Percentiles rank a stretch among this genome's conserved stretches.
Evolutionary conservation across 2,113 vertebrate species (phyloP).

Genomic region (Actenoides lindsayi): DNA sequence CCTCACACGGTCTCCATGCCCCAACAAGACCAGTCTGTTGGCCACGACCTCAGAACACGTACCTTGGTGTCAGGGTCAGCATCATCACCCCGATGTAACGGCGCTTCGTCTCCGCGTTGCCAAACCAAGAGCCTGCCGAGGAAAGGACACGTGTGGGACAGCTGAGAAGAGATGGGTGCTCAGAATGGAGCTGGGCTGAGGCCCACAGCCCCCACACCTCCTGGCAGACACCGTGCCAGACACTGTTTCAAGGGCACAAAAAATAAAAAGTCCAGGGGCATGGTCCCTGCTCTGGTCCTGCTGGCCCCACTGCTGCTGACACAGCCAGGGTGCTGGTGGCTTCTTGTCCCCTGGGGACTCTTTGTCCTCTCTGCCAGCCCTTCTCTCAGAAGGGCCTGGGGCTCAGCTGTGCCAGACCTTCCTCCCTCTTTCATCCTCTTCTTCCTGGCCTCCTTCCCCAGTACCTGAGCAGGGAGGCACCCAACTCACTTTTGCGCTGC

Average conservation of each 20-base stretch:
- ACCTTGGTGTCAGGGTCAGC: constrained; percentile 94
- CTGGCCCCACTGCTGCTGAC: too few species aligned
- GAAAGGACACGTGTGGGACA: background rate
- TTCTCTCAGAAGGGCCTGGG: background rate
- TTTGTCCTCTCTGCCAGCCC: background rate
- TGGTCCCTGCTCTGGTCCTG: too few species aligned
- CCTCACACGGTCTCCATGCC: too few species aligned
- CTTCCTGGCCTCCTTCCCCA: background rate
- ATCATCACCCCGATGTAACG: constrained; percentile 96
- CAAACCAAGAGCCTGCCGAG: constrained; percentile 81
- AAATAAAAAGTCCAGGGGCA: too few species aligned
- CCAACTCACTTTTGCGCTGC: constrained; percentile 82
- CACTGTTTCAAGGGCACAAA: too few species aligned
- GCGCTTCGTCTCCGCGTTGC: constrained; percentile 75
- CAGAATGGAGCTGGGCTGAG: background rate
- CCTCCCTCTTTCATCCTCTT: background rate
- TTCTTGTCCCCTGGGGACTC: too few species aligned
- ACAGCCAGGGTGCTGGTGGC: too few species aligned
- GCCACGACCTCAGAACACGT: background rate
- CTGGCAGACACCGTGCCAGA: fast-evolving
- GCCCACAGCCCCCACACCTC: background rate
- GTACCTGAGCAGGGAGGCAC: fast-evolving
- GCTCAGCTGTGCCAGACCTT: background rate
- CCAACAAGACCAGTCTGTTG: fast-evolving
- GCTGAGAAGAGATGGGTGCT: background rate